A percentile compares a stretch with the other conserved stretches of the same genome.
Evolutionary conservation across 1,140 invertebrate genomes (phyloP).

Genomic region (Aphelenchoides avenae): DNA sequence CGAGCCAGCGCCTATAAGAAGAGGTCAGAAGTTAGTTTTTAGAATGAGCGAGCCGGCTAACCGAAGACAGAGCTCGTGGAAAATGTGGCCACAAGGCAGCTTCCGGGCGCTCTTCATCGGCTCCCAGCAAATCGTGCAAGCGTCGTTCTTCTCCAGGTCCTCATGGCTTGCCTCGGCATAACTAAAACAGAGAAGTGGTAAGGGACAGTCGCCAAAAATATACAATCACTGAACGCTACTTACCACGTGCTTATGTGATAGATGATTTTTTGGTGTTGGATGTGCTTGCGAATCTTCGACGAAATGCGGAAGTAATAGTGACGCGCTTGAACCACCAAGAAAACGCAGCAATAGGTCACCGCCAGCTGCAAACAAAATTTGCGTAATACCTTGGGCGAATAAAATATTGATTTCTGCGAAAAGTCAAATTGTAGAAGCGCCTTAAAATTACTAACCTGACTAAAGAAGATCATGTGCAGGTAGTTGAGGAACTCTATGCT

Average conservation of each 20-base stretch:
- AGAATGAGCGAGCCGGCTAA: not conserved
- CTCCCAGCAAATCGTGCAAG: constrained; percentile 43
- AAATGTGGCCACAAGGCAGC: constrained; percentile 41
- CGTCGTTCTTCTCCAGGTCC: constrained; percentile 36
- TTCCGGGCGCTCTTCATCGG: constrained; percentile 35
- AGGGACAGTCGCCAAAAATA: too few relatives aligned
- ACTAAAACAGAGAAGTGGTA: constrained; percentile 32
- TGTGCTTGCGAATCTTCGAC: constrained; percentile 38
- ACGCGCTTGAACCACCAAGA: constrained; percentile 33
- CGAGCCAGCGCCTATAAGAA: constrained; percentile 42
- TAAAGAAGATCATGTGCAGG: constrained; percentile 41
- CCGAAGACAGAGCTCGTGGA: constrained; percentile 39
- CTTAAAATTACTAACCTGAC: too few relatives aligned
- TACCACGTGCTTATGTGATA: constrained; percentile 41
- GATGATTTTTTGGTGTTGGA: constrained; percentile 45
- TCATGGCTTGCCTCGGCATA: constrained; percentile 38
- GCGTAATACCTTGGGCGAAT: too few relatives aligned
- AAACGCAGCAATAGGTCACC: constrained; percentile 38
- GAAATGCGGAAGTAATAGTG: constrained; percentile 42
- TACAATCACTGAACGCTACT: constrained; percentile 1
- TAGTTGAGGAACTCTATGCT: constrained; percentile 40
- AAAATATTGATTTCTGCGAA: too few relatives aligned
- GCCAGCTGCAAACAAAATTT: too few relatives aligned
- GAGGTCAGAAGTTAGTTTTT: constrained; percentile 8
- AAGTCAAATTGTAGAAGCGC: too few relatives aligned